Base-by-base conservation (phyloP, 2,113 vertebrate genomes). In the Podarcis muralis region DNA sequence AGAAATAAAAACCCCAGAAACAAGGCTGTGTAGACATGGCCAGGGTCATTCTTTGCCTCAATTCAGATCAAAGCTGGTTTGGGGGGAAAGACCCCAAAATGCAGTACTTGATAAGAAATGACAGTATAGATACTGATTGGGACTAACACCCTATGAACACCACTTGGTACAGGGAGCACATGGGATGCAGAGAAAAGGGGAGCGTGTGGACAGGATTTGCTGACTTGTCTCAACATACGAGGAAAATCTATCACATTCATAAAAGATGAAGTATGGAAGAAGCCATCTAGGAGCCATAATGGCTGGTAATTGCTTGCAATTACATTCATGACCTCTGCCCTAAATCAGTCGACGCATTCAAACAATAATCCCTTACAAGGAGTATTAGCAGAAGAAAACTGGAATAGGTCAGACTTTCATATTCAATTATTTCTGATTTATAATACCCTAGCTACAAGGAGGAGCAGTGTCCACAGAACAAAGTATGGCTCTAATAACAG, bases 291-390 rank as follows among this genome's bases (percentile, higher is more conserved):
- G 25, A 40, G 57, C 20, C 48, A 74, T 81, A 59, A 87, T 12
- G 0, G 84, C 83, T 75, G 0, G 72, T 40, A 89, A 90, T 85
- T 91, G 84, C 25, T 48, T 86, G 88, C 92, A 93, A 95, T 90
- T 84, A 75, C 59, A 66, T 25, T 93, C 32, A 88, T 62, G 87
- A 84, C 81, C 85, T 92, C 72, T 91, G 85, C 48, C 72, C 80
- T 81, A 35, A 92, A 85, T 84, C 92, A 92, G 86, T 85, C 90
- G 87, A 81, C 57, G 23, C 0, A 88, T 91, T 74, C 92, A 87
- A 81, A 88, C 75, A 87, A 81, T 87, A 83, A 68, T 81, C 90
- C 59, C 85, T 92, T 93, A 87, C 88, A 82, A 4, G 86, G 84
- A 62, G 72, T 81, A 93, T 86, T 86, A 78, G 2, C 23, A 16